A percentile compares a stretch with the other conserved stretches of the same genome.
These are phyloP conservation scores for Carassius carassius DNA, from an alignment of 2,113 vertebrate species.

Conservation along the genomic window DNA sequence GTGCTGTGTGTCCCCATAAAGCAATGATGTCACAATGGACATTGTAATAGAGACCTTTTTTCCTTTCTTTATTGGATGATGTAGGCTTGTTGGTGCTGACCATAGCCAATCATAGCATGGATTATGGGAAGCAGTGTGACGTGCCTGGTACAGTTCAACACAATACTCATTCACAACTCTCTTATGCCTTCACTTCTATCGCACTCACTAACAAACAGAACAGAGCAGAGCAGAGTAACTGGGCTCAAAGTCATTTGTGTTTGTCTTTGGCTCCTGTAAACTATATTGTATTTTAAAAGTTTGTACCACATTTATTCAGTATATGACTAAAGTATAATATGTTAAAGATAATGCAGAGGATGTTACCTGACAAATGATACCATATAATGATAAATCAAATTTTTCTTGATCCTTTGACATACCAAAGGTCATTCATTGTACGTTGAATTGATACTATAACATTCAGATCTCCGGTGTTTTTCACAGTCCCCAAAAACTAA, in stretches of 20 bases:
- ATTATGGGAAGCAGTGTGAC: conserved; percentile 47
- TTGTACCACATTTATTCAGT: not conserved
- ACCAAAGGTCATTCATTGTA: not conserved
- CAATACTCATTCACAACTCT: conserved; percentile 59
- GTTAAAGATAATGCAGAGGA: not conserved
- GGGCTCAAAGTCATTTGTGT: conserved; percentile 13
- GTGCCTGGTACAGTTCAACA: conserved; percentile 71
- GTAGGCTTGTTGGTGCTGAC: not conserved
- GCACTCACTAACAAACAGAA: conserved; percentile 34
- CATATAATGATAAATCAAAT: no score
- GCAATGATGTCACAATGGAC: conserved; percentile 41
- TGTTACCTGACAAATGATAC: not conserved
- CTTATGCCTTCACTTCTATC: not conserved
- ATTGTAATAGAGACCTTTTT: conserved; percentile 20
- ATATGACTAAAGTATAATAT: not conserved
- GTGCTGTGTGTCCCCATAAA: conserved; percentile 34
- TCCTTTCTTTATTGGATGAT: conserved; percentile 24
- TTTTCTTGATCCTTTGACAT: not conserved
- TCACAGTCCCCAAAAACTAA: no score
- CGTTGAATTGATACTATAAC: not conserved
- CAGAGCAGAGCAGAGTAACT: conserved; percentile 14
- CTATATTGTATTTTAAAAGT: not conserved
- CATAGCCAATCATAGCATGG: conserved; percentile 27
- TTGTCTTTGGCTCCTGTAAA: not conserved
- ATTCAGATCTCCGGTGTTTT: no score